Evolutionary conservation across 2,797 vertebrate genomes (phyloP).

Genomic region (Rhyacichthys aspro): DNA sequence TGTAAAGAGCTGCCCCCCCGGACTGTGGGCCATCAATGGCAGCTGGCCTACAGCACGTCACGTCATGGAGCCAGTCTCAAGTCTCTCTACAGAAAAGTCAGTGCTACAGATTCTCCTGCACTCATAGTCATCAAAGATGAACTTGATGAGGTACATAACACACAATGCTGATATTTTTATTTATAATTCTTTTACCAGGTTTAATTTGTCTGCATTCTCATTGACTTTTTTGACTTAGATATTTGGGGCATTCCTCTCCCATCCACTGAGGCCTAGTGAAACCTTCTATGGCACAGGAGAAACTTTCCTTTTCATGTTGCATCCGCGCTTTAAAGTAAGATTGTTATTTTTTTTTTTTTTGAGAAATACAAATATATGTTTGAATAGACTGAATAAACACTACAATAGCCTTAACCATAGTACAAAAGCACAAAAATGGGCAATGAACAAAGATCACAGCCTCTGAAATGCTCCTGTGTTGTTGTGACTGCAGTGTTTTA

Average conservation of each 20-base stretch:
- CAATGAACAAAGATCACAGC: background rate
- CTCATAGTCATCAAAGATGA: slow-evolving; percentile 82
- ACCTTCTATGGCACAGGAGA: slow-evolving; percentile 85
- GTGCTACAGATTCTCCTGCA: slow-evolving; percentile 73
- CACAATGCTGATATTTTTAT: fast-evolving
- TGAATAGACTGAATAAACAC: no score
- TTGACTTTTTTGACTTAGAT: slow-evolving; percentile 58
- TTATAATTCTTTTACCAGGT: background rate
- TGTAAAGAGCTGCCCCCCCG: slow-evolving; percentile 78
- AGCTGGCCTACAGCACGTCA: slow-evolving; percentile 78
- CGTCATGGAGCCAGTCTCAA: slow-evolving; percentile 83
- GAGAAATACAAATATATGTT: no score
- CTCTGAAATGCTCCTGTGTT: background rate
- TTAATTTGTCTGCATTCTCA: background rate
- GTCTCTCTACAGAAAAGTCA: slow-evolving; percentile 82
- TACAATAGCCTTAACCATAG: background rate
- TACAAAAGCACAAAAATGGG: background rate
- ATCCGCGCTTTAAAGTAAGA: slow-evolving; percentile 83
- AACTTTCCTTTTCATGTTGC: slow-evolving; percentile 84
- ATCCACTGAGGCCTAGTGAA: slow-evolving; percentile 80
- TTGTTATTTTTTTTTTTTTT: background rate
- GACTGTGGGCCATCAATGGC: slow-evolving; percentile 77
- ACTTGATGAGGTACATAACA: slow-evolving; percentile 74
- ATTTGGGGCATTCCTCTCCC: slow-evolving; percentile 84
- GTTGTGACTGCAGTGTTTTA: slow-evolving; percentile 74